Evolutionary conservation across 1,140 invertebrate genomes (phyloP), one percentile per base, ranked within the genome.

Genomic region (Reticulitermes speratus): DNA sequence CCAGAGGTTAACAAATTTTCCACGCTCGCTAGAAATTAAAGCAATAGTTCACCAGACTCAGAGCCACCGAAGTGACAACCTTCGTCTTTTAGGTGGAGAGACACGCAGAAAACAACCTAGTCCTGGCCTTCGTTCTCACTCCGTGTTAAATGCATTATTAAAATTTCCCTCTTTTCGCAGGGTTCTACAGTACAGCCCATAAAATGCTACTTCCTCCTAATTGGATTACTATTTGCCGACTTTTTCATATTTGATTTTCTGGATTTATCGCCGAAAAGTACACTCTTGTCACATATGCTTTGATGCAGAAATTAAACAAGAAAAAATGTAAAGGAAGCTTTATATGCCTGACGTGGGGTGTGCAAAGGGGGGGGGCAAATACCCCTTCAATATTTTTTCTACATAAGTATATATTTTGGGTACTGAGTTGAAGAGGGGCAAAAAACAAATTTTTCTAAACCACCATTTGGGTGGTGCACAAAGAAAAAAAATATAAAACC

Each of bases 121-220:
- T 16, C 25, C n/a, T 1, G 59, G 59, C 59, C 59, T 65, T 12
- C 59, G 2, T n/a, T n/a, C n/a, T 25, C n/a, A 75, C n/a, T 75
- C 25, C 65, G n/a, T 75, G 65, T 75, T 75, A 75, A 75, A 75
- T 75, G 65, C 65, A 75, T 75, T 75, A 75, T 30, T 75, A 30
- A 75, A 30, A 75, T 75, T 16, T 16, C n/a, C n/a, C 19, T 16
- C 65, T 75, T 30, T 30, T 30, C n/a, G n/a, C 65, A 75, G 25
- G 2, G 65, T 16, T 75, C 0, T 30, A 75, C 65, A 75, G 65
- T 30, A 75, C 65, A 25, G 65, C n/a, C n/a, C 65, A 14, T 14
- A 75, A 75, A 75, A 30, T 25, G 25, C 65, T 75, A 75, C 65
- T 75, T 25, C 65, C n/a, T 75, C 25, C 65, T 75, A 75, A 75